Conservation (phyloP, 2,797 vertebrate genomes). For the Gadopsis bispinosus region DNA sequence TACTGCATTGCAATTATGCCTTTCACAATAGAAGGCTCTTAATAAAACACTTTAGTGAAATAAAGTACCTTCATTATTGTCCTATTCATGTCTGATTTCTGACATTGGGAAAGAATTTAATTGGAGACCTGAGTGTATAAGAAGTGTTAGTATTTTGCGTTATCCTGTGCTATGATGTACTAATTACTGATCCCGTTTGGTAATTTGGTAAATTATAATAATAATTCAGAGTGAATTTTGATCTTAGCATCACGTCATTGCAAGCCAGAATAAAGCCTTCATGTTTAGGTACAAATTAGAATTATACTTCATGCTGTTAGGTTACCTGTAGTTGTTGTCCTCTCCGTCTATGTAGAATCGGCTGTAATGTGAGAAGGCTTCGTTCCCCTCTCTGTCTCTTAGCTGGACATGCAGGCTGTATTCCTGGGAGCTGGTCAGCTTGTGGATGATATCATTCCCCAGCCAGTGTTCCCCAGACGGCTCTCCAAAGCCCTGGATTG, state of each 20-base stretch:
- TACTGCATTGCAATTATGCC: constrained; percentile 35
- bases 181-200: background rate
- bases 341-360: constrained; percentile 85
- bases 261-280: background rate
- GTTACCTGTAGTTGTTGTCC: constrained; percentile 87
- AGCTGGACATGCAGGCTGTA: constrained; percentile 86
- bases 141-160: background rate
- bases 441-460: constrained; percentile 89
- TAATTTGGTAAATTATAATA: constrained; percentile 18
- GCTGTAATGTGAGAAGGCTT: constrained; percentile 86
- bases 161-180: background rate
- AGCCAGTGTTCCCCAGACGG: constrained; percentile 88
- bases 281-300: background rate
- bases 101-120: constrained; percentile 15
- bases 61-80: constrained; percentile 26
- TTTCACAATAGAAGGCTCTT: constrained; percentile 37
- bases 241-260: background rate
- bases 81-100: constrained; percentile 35
- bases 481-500: constrained; percentile 88
- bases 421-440: constrained; percentile 83
- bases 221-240: background rate
- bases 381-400: constrained; percentile 84
- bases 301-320: background rate
- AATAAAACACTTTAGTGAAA: constrained; percentile 41
- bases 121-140: background rate